phyloP scores from a whole-genome alignment of 2,888 invertebrate species.

The Drosophila macrothrix region DNA sequence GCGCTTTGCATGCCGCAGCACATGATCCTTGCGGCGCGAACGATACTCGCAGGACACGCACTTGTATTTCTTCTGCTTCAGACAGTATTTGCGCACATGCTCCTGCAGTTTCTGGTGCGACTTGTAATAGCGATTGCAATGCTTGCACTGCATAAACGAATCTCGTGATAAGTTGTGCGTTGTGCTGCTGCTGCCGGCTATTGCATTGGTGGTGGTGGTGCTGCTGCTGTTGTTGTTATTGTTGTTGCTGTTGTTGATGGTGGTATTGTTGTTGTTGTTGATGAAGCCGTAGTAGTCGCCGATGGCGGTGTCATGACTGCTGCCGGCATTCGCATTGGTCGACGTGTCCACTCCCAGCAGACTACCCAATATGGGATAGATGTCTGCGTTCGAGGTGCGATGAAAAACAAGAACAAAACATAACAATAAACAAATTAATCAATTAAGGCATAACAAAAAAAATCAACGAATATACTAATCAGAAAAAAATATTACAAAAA shows the following conservation, averaged over 20 bases:
- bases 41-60: constrained; percentile 84
- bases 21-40: constrained; percentile 84
- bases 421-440: constrained; percentile 56
- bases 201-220: constrained; percentile 19
- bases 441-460: constrained; percentile 17
- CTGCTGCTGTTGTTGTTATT: constrained; percentile 20
- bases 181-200: constrained; percentile 14
- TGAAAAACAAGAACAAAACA: constrained; percentile 52
- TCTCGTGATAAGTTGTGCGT: constrained; percentile 58
- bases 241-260: constrained; percentile 34
- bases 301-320: constrained; percentile 49
- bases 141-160: constrained; percentile 83
- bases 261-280: constrained; percentile 63
- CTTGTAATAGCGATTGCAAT: constrained; percentile 84
- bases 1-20: constrained; percentile 83
- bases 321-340: constrained; percentile 52
- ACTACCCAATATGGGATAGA: constrained; percentile 84
- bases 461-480: constrained; percentile 23
- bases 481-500: constrained; percentile 21
- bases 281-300: constrained; percentile 73
- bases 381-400: constrained; percentile 71
- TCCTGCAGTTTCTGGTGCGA: constrained; percentile 83
- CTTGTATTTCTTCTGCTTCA: constrained; percentile 85
- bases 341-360: constrained; percentile 83
- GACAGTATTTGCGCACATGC: constrained; percentile 84